Percentiles rank a stretch among this genome's conserved stretches.
phyloP scores from a whole-genome alignment of 2,888 invertebrate species.

The Chalcis sispes region DNA sequence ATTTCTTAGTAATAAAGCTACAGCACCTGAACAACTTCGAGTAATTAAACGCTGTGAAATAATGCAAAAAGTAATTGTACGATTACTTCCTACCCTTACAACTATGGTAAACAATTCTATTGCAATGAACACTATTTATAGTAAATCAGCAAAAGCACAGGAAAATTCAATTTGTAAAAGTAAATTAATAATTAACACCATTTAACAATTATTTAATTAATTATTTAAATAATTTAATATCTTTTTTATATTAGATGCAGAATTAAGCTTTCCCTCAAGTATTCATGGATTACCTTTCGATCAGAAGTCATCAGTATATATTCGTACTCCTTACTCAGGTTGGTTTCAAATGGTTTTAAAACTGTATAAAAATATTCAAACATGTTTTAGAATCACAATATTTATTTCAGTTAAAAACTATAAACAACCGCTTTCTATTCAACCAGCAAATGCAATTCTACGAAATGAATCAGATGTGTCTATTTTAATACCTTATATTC shows the following conservation, averaged over 20 bases:
- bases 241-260: conserved; percentile 59
- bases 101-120: conserved; percentile 68
- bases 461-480: conserved; percentile 67
- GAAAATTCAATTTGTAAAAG: conserved; percentile 64
- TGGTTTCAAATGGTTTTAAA: conserved; percentile 36
- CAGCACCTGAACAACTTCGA: conserved; percentile 71
- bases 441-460: conserved; percentile 67
- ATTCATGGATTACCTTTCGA: conserved; percentile 62
- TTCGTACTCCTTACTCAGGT: conserved; percentile 74
- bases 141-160: conserved; percentile 61
- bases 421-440: conserved; percentile 71
- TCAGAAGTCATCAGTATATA: conserved; percentile 65
- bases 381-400: conserved; percentile 3
- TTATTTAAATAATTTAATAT: conserved; percentile 21
- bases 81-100: conserved; percentile 69
- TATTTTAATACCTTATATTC: conserved; percentile 72
- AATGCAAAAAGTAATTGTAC: conserved; percentile 70
- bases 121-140: conserved; percentile 61
- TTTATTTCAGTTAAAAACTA: conserved; percentile 67
- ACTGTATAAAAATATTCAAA: neutral
- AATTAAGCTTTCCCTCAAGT: conserved; percentile 62
- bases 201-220: neutral
- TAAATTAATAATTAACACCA: conserved; percentile 51
- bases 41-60: conserved; percentile 74
- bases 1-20: conserved; percentile 67